Base-by-base conservation (phyloP, 2,113 vertebrate species). In the Brachyistius frenatus region DNA sequence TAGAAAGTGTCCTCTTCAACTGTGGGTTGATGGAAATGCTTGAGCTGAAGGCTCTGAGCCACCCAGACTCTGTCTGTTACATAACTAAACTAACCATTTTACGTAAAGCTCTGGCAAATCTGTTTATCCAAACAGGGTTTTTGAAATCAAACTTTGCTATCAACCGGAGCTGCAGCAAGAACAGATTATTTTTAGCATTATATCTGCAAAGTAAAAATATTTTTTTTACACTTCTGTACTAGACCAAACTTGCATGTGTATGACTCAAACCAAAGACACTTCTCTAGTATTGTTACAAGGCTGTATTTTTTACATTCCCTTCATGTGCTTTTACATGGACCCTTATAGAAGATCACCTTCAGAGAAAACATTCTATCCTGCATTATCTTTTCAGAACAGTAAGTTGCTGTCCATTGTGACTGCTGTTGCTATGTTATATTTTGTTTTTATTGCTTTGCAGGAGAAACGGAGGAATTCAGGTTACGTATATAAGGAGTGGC, bases 71-170 rank as follows among this genome's bases (percentile, higher is more conserved):
- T 37, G 64, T 15, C 52, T 55, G 30, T 8, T 5, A 37, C 14
- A n/a, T 44, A n/a, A 62, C 23, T 41, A 11, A 67, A 73, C 11
- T 3, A 73, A 36, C 36, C 41, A 37, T 32, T 55, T 53, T 33
- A 67, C 31, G 66, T 4, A 54, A 55, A 31, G 35, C 11, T 41
- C 23, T 41, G 35, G 41, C 41, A 44, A 44, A 44, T 44, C 41
- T 44, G 13, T 44, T 44, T 44, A 44, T 44, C 41, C 41, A 54
- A 67, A 54, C 35, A 39, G 41, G 36, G 14, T 54, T 4, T 31
- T 31, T 11, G 23, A 67, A 67, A 54, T 41, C 10, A 54, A 39
- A 54, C 36, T 31, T 15, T 50, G 6, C 49, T 16, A 15, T 50
- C 49, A 44, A 44, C 41, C 6, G 41, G 41, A 11, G 41, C 41